Evolutionary conservation across 2,888 invertebrate species (phyloP).

Genomic region (Caenorhabditis virilis): DNA sequence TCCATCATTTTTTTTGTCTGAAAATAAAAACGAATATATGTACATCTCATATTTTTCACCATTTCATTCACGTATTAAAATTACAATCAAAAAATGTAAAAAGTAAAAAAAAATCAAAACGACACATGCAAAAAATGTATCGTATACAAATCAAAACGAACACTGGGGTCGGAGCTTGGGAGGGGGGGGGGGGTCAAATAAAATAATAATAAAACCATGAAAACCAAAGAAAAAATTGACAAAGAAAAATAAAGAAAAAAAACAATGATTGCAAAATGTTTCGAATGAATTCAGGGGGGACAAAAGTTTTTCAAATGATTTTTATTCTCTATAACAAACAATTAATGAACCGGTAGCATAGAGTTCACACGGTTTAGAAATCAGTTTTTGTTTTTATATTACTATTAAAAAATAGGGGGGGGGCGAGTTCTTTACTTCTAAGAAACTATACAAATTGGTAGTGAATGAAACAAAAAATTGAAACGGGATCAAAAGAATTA

Average conservation of each 20-base stretch:
- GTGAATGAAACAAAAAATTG: not conserved
- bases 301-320: too few species aligned
- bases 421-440: too few species aligned
- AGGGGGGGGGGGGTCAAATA: not conserved
- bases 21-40: not conserved
- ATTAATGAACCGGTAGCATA: slow-evolving; percentile 41
- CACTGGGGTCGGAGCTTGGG: not conserved
- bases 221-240: not conserved
- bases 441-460: too few species aligned
- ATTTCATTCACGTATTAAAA: not conserved
- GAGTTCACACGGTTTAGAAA: slow-evolving; percentile 35
- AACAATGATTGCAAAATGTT: not conserved
- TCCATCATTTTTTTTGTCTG: not conserved
- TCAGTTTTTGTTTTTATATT: not conserved
- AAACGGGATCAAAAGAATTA: too few species aligned
- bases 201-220: not conserved
- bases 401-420: not conserved
- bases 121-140: too few species aligned
- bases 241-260: not conserved
- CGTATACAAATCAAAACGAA: not conserved
- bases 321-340: too few species aligned
- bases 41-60: not conserved
- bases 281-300: slow-evolving; percentile 10
- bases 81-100: not conserved
- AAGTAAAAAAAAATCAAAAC: too few species aligned